These are phyloP conservation scores for Ophthalmolycus amberensis DNA, from an alignment of 2,113 vertebrate species.

Conservation along the genomic window DNA sequence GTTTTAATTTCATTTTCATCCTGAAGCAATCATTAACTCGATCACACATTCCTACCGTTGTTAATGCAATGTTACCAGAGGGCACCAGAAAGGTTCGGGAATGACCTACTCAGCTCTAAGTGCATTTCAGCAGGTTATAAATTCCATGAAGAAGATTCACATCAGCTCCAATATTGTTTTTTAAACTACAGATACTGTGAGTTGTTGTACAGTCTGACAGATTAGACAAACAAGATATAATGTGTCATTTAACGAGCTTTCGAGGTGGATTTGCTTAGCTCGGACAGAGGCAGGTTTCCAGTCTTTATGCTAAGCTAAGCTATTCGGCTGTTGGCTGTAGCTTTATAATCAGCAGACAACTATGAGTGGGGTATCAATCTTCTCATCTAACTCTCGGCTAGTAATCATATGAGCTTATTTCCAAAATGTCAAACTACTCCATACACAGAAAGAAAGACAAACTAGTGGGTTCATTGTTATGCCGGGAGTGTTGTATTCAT, in stretches of 20 bases:
- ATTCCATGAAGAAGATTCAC: background rate
- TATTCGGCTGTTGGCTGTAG: background rate
- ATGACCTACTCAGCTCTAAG: constrained; percentile 6
- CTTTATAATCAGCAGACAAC: background rate
- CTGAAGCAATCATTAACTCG: constrained; percentile 41
- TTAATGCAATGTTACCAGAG: background rate
- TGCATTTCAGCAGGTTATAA: constrained; percentile 29
- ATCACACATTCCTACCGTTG: background rate
- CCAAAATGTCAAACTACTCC: background rate
- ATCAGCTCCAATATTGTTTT: background rate
- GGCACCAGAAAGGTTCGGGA: background rate
- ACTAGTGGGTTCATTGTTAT: background rate
- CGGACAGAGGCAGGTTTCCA: background rate
- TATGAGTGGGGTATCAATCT: background rate
- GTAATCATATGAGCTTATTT: background rate
- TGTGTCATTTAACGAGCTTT: background rate
- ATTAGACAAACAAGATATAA: background rate
- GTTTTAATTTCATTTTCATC: constrained; percentile 30
- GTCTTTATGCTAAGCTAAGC: background rate
- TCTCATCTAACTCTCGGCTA: background rate
- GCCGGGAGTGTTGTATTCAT: background rate
- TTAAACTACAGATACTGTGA: background rate
- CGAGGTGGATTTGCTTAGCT: background rate
- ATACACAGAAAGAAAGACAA: constrained; percentile 14
- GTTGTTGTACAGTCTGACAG: background rate